Base-by-base conservation (phyloP, 1,140 invertebrate species). In the Sycobia sp. region DNA sequence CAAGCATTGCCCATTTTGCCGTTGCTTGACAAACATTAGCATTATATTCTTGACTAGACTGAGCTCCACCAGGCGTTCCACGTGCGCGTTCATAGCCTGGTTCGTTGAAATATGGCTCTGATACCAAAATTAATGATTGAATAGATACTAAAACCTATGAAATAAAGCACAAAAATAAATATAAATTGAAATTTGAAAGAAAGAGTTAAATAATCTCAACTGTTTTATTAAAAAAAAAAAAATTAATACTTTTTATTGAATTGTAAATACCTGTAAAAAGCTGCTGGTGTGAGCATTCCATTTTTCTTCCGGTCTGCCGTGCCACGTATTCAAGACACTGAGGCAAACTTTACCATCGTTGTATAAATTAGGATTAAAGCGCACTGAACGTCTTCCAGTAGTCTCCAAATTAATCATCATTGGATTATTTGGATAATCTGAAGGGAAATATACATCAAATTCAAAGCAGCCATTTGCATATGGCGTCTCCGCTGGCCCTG, bases 91-190 rank as follows among this genome's bases (percentile, higher is more conserved):
- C 96, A 81, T 96, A 98, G 22, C 96, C 96, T 22, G 96, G 96
- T 80, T 98, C 96, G 83, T 99, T 99, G 82, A 98, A 99, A 80
- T 98, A 99, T 9, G 96, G 96, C 79, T 99, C 95, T 36, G 92
- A 90, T 14, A 97, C 95, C 65, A 98, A 83, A 74, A 98, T 98
- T 63, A 98, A 82, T 20, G 93, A 96, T 81, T 98, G 96, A 73
- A 98, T 98, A 34, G 95, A 97, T 13, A 98, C 94, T 70, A 98
- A 84, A 38, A 98, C 94, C 90, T 93, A 69, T 51, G 70, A 66
- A 54, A 62, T 62, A 68, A 57, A 22, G 56, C 10, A 27, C 4
- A 47, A 7, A 16, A 16, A 27, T 11, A 50, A 29, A 22, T 16
- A 22, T 27, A 41, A 8, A 27, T 16, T n/a, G 4, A 49, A 16